These are phyloP conservation scores for Hassar affinis DNA, from an alignment of 2,113 vertebrate species.

Conservation along the genomic window DNA sequence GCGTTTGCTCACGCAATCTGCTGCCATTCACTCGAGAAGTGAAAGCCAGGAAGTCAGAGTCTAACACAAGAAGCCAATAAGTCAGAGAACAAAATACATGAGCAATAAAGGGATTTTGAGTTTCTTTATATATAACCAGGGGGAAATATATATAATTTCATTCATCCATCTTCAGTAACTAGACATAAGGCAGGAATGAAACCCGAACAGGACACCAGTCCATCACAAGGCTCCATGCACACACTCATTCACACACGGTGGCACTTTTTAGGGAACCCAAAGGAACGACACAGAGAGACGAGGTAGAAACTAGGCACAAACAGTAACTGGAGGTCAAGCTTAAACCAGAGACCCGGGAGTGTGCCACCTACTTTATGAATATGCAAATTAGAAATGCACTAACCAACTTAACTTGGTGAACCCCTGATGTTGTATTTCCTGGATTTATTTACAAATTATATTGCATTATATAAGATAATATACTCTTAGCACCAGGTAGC, in stretches of 20 bases:
- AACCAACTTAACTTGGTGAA: neutral
- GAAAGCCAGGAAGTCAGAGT: neutral
- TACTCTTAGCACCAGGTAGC: no score
- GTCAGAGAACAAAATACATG: no score
- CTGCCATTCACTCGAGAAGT: neutral
- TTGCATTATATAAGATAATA: neutral
- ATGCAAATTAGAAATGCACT: neutral
- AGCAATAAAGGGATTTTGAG: neutral
- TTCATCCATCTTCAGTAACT: neutral
- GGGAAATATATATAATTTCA: neutral
- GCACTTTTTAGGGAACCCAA: neutral
- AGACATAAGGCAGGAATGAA: neutral
- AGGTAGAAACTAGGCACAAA: neutral
- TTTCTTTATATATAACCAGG: neutral
- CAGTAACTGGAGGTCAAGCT: neutral
- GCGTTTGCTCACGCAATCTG: constrained; percentile 5
- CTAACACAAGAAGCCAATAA: neutral
- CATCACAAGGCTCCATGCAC: neutral
- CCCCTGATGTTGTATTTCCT: neutral
- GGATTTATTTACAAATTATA: neutral
- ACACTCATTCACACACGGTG: neutral
- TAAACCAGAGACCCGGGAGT: neutral
- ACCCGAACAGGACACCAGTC: neutral
- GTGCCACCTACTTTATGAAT: neutral
- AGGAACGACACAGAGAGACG: neutral